These are phyloP conservation scores for Pteropus rufus DNA, from an alignment of 2,797 vertebrate species.

Conservation along the genomic window DNA sequence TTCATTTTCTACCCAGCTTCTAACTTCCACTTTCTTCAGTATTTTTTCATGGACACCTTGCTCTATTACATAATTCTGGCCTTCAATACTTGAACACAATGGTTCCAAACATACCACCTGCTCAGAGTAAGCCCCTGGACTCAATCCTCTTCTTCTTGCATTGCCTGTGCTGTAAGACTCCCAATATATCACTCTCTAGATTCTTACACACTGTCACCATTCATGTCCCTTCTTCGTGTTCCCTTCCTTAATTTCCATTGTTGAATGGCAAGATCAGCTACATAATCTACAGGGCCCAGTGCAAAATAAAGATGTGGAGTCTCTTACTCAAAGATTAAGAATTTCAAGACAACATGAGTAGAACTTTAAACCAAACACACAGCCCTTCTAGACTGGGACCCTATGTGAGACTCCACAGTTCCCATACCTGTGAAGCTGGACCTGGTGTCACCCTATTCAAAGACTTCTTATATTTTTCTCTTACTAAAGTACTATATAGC, in stretches of 20 bases:
- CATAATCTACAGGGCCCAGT: background rate
- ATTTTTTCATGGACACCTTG: background rate
- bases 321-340: background rate
- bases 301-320: background rate
- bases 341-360: background rate
- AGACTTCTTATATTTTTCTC: background rate
- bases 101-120: background rate
- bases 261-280: background rate
- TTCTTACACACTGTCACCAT: background rate
- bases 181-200: background rate
- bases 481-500: background rate
- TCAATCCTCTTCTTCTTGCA: background rate
- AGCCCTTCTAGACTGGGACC: background rate
- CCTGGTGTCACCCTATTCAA: background rate
- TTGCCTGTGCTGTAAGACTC: background rate
- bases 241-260: background rate
- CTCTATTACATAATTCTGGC: background rate
- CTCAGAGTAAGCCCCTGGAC: background rate
- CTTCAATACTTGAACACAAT: background rate
- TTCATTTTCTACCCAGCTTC: background rate
- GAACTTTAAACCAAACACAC: background rate
- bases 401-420: background rate
- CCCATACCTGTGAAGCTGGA: background rate
- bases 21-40: background rate
- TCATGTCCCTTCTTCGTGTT: background rate